phyloP scores from a whole-genome alignment of 2,888 invertebrate species.

The Tipula unca region DNA sequence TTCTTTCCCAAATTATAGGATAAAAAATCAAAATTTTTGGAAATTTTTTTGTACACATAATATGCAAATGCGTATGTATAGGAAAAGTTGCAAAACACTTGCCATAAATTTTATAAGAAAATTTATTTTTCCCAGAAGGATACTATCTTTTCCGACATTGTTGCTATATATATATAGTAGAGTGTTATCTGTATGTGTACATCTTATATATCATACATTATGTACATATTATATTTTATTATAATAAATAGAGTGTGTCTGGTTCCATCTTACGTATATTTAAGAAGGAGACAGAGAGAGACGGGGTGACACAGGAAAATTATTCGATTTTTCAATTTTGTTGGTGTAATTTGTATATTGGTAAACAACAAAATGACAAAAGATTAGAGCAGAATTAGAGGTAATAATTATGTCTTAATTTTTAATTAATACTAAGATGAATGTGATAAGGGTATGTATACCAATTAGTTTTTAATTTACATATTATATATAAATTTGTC shows the following conservation, averaged over 20 bases:
- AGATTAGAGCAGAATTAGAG: background rate
- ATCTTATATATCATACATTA: background rate
- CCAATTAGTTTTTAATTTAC: background rate
- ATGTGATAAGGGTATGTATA: background rate
- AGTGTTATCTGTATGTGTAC: background rate
- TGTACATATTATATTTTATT: background rate
- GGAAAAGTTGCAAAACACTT: background rate
- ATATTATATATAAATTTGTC: background rate
- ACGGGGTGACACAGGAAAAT: background rate
- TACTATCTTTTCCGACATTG: background rate
- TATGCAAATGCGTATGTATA: no score
- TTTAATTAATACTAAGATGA: background rate
- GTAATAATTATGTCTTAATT: background rate
- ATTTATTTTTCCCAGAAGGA: background rate
- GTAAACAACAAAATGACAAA: background rate
- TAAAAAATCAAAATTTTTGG: no score
- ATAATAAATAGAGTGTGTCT: background rate
- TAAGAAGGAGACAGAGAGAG: background rate
- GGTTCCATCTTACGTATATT: no score
- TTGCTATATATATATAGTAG: background rate
- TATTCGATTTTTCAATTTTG: background rate
- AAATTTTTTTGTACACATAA: no score
- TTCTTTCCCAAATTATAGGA: no score
- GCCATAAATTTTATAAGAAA: background rate
- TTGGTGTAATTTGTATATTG: background rate